These are phyloP conservation scores for Thalassaphorura encarpata DNA, from an alignment of 1,140 invertebrate genomes.

Conservation along the genomic window DNA sequence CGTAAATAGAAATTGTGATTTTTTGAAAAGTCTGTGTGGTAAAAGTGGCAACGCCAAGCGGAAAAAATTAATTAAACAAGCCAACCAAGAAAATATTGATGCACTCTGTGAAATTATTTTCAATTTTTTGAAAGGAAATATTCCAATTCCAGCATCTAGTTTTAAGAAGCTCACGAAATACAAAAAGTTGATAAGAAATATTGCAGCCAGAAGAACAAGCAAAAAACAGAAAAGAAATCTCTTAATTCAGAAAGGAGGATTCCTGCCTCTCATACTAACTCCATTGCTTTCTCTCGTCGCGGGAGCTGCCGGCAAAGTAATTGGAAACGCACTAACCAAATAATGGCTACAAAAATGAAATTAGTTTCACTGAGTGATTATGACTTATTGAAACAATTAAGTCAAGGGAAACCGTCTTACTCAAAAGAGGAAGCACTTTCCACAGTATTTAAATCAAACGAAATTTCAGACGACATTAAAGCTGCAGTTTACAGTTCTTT, in stretches of 20 bases:
- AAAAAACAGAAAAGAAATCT: not conserved
- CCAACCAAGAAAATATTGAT: constrained; percentile 1
- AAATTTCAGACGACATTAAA: no score
- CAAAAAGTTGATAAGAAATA: not conserved
- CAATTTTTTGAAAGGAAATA: constrained; percentile 15
- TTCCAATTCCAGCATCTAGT: not conserved
- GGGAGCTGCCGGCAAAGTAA: not conserved
- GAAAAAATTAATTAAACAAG: no score
- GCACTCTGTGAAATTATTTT: constrained; percentile 9
- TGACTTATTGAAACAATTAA: no score
- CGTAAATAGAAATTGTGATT: no score
- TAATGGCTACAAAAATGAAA: no score
- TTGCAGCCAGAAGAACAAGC: not conserved
- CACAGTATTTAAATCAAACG: no score
- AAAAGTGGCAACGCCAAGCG: no score
- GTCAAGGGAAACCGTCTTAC: no score
- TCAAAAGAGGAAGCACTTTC: no score
- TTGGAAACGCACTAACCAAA: not conserved
- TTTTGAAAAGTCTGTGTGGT: no score
- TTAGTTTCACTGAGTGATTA: no score
- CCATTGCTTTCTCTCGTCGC: not conserved
- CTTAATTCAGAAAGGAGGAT: constrained; percentile 2
- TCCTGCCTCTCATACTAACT: constrained; percentile 5
- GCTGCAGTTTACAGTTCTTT: no score
- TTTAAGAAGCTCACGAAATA: not conserved